Evolutionary conservation across 2,888 invertebrate genomes (phyloP), one percentile per base, ranked within the genome.

Genomic region (Cantharis rustica): DNA sequence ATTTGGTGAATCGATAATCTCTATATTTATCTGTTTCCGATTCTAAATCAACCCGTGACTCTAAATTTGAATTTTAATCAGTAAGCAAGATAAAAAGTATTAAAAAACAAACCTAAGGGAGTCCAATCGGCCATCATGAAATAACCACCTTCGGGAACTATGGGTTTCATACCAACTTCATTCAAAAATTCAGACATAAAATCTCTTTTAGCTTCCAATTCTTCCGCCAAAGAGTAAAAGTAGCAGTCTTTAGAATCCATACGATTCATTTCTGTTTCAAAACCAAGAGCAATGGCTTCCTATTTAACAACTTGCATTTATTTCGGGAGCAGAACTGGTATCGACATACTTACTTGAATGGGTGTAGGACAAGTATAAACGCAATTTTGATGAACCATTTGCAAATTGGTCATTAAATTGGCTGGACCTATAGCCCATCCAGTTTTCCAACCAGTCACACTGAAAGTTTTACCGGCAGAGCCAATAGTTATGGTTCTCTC

Each of bases 401-500:
- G 94, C 75, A 97, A 87, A 86, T 97, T 96, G 63, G 89, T 87
- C 85, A 99, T 92, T 9, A 99, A 90, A 75, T 92, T 87, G 0
- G 92, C 91, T 0, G 98, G 98, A 0, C 95, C 98, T 86, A 98
- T 96, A 0, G 96, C 96, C 99, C 99, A 99, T 71, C 99, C 99
- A 2, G 93, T 92, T 90, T 95, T 98, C 98, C 97, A 98, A 3
- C 99, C 99, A 0, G 99, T 99, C 13, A 97, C 96, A 73, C 97
- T 97, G 89, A 99, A 98, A 0, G 98, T 97, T 91, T 99, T 99
- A 0, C 99, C 99, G 0, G 98, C 98, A 17, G 98, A 98, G 0
- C 99, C 98, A 80, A 99, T 93, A 0, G 98, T 98, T 47, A 99
- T 93, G 0, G 99, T 99, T 16, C 98, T 91, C 80, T 99, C 97